Evolutionary conservation across 2,888 invertebrate species (phyloP).

Genomic region (Noctuana brunneofusca): DNA sequence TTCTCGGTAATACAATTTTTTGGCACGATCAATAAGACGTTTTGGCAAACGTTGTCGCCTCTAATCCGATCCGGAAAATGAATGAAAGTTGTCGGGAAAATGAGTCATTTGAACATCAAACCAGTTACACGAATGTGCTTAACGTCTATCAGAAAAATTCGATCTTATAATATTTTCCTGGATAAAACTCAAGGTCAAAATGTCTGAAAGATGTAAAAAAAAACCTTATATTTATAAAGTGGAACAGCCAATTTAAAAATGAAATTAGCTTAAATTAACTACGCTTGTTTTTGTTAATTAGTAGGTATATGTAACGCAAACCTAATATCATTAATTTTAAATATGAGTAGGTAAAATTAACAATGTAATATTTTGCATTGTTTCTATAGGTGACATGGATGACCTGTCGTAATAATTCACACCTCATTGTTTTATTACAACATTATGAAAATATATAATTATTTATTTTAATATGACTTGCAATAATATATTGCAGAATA

Average conservation of each 20-base stretch:
- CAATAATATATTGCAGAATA: neutral
- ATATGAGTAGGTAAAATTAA: neutral
- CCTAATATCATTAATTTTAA: neutral
- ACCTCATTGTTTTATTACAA: neutral
- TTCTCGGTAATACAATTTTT: slow-evolving; percentile 76
- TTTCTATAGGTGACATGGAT: neutral
- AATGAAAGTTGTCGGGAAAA: slow-evolving; percentile 72
- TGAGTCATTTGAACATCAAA: slow-evolving; percentile 54
- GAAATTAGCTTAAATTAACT: too few relatives aligned
- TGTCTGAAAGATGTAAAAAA: neutral
- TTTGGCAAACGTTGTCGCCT: slow-evolving; percentile 73
- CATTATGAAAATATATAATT: neutral
- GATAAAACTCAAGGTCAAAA: slow-evolving; percentile 39
- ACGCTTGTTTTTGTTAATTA: too few relatives aligned
- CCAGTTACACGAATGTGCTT: slow-evolving; percentile 50
- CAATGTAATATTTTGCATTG: neutral
- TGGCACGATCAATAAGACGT: slow-evolving; percentile 72
- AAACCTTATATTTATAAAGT: too few relatives aligned
- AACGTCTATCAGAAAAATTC: slow-evolving; percentile 43
- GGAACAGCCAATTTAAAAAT: too few relatives aligned
- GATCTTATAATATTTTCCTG: slow-evolving; percentile 37
- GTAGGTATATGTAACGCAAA: too few relatives aligned
- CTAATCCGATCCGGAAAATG: slow-evolving; percentile 74
- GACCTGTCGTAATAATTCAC: neutral
- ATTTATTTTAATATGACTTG: neutral